Conservation (phyloP, 2,113 vertebrate genomes). For the Istiophorus platypterus region DNA sequence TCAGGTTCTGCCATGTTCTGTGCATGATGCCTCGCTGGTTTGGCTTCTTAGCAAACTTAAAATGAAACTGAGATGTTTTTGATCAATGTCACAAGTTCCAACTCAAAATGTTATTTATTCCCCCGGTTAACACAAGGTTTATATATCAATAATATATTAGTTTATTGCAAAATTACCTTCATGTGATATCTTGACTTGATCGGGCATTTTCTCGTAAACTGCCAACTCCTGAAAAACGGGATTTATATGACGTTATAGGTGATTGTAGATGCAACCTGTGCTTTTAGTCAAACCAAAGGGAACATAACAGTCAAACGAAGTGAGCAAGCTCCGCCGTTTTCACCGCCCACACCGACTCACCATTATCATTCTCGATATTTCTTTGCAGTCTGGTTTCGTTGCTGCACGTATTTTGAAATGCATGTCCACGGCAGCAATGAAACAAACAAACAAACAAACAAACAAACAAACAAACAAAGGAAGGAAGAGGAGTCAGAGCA, state of each 20-base stretch:
- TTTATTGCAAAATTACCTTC: conserved; percentile 68
- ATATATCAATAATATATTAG: no score
- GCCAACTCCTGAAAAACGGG: conserved; percentile 77
- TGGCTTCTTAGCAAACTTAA: no score
- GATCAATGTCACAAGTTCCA: no score
- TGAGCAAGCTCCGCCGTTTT: neutral
- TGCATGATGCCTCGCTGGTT: no score
- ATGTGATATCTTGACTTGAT: conserved; percentile 81
- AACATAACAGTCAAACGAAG: neutral
- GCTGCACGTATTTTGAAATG: conserved; percentile 74
- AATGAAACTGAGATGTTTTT: no score
- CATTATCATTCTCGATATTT: conserved; percentile 82
- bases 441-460: no score
- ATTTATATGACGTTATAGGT: neutral
- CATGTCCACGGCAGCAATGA: conserved; percentile 65
- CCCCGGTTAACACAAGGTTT: no score
- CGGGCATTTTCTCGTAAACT: conserved; percentile 82
- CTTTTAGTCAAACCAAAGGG: neutral
- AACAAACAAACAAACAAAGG: no score
- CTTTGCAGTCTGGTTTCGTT: conserved; percentile 79
- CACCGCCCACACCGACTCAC: conserved; percentile 57
- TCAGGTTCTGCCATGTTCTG: no score
- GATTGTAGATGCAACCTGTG: neutral
- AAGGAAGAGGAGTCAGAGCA: no score
- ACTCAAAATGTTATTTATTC: no score